Evolutionary conservation across 2,113 vertebrate genomes (phyloP), one percentile per base, ranked within the genome.

Genomic region (Gobius niger): DNA sequence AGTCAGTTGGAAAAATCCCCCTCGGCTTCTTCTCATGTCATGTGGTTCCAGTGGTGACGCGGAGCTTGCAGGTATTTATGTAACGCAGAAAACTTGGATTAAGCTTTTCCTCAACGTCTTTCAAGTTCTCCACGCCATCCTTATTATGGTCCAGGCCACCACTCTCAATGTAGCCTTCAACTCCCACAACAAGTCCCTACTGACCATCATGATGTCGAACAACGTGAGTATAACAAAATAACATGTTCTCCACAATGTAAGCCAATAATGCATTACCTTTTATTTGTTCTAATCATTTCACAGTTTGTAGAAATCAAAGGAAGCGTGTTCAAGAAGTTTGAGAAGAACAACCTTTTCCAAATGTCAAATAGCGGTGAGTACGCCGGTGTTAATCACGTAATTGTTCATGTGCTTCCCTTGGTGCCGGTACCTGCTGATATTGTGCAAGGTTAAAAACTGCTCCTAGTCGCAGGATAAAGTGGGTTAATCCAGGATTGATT

Each of bases 141-240:
- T 99, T 67, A 98, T 99, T 80, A 96, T 99, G 95, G 96, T 99
- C 77, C 98, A 99, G 89, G 98, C 98, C 82, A 98, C 98, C 52
- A 99, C 98, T 14, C 94, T 99, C 51, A 99, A 99, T 8, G 98
- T 99, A 70, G 98, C 98, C 77, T 99, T 99, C 91, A 99, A 99
- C 85, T 99, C 98, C 1, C 97, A 99, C 88, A 99, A 99, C 91
- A 99, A 99, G 87, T 99, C 98, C 7, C 88, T 99, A 67, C 95
- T 99, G 66, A 99, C 98, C 74, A 98, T 99, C 90, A 99, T 99
- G 98, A 99, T 99, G 98, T 99, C 98, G 44, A 99, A 99, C 85
- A 99, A 99, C 46, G 98, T 99, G 90, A 96, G 98, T 76, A 42
- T 19, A 44, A 59, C 0, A 2, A 18, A 56, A 2, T 12, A 12